Evolutionary conservation across 2,888 invertebrate species (phyloP).

Genomic region (Frankliniella fusca): DNA sequence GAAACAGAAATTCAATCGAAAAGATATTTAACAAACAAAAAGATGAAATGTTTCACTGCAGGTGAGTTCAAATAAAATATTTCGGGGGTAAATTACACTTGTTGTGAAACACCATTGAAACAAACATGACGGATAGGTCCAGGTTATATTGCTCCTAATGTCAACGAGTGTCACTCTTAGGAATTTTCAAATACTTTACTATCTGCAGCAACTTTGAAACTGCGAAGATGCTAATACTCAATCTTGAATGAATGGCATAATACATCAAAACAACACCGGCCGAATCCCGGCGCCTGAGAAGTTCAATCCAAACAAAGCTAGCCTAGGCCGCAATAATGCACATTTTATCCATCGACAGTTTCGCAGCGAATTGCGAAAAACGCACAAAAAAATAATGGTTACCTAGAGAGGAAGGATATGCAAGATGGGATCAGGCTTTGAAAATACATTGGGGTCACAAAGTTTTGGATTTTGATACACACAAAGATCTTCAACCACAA

Average conservation of each 20-base stretch:
- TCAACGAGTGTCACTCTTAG: not conserved
- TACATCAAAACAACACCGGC: not conserved
- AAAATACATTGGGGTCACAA: not conserved
- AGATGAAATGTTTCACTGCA: not conserved
- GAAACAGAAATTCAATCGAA: not conserved
- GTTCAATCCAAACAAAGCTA: conserved; percentile 1
- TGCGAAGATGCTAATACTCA: not conserved
- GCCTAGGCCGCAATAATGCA: not conserved
- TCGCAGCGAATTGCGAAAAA: not conserved
- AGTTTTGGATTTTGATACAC: not conserved
- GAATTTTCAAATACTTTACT: no score
- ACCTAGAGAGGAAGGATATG: not conserved
- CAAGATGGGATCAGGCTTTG: not conserved
- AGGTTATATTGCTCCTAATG: not conserved
- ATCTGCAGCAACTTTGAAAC: not conserved
- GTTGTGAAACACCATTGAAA: not conserved
- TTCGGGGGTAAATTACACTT: not conserved
- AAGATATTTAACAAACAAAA: not conserved
- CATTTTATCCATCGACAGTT: not conserved
- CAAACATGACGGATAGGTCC: not conserved
- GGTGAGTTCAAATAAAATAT: no score
- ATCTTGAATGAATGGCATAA: not conserved
- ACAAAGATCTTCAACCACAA: not conserved
- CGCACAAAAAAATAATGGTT: not conserved
- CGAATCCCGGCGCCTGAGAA: not conserved